phyloP scores from a whole-genome alignment of 1,140 invertebrate genomes.

The Helicoverpa zea region DNA sequence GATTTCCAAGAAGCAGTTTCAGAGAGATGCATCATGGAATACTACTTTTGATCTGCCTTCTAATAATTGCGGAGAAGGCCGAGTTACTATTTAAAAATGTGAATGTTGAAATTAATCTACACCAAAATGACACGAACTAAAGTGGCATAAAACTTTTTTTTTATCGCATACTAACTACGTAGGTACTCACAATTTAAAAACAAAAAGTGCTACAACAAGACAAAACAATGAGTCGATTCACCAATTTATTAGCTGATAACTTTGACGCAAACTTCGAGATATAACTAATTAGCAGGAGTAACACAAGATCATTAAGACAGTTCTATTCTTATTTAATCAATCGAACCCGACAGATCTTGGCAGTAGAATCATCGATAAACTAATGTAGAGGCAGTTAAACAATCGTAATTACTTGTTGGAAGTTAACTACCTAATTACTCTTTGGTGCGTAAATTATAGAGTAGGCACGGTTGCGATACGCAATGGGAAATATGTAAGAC shows the following conservation, averaged over 20 bases:
- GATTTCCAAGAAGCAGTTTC: slow-evolving; percentile 60
- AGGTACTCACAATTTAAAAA: too few species aligned
- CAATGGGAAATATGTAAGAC: slow-evolving; percentile 50
- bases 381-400: slow-evolving; percentile 8
- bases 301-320: not conserved
- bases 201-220: too few species aligned
- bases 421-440: slow-evolving; percentile 37
- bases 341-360: slow-evolving; percentile 19
- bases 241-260: too few species aligned
- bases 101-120: too few species aligned
- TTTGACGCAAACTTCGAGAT: not conserved
- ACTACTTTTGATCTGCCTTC: slow-evolving; percentile 6
- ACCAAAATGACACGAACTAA: too few species aligned
- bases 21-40: slow-evolving; percentile 37
- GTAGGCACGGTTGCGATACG: slow-evolving; percentile 22
- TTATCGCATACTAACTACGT: too few species aligned
- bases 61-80: slow-evolving; percentile 1
- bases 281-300: not conserved
- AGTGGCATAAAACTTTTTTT: too few species aligned
- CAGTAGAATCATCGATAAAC: slow-evolving; percentile 10
- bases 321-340: slow-evolving; percentile 1
- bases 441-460: slow-evolving; percentile 34
- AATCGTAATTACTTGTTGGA: slow-evolving; percentile 25
- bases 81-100: not conserved
- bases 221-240: too few species aligned